These are phyloP conservation scores for Ectemnius continuus DNA, from an alignment of 2,888 invertebrate species.

Conservation along the genomic window DNA sequence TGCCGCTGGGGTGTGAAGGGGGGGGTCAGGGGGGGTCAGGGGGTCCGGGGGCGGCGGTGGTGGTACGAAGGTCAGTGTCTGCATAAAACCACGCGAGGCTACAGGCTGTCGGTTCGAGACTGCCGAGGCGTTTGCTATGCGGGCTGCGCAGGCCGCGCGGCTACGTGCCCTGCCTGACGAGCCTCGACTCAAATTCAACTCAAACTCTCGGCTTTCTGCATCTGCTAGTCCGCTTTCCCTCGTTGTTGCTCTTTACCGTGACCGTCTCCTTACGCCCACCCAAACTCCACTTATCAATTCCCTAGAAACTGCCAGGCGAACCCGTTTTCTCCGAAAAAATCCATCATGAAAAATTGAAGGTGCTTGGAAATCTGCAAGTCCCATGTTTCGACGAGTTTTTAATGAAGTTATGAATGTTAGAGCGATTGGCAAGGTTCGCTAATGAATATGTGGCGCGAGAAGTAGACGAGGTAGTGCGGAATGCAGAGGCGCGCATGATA, in stretches of 20 bases:
- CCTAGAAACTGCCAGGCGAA: too few species aligned
- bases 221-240: slow-evolving; percentile 68
- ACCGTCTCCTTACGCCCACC: slow-evolving; percentile 22
- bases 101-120: slow-evolving; percentile 66
- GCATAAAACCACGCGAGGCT: slow-evolving; percentile 75
- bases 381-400: too few species aligned
- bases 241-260: slow-evolving; percentile 34
- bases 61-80: slow-evolving; percentile 77
- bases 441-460: too few species aligned
- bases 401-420: too few species aligned
- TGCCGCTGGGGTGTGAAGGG: too few species aligned
- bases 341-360: too few species aligned
- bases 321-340: too few species aligned
- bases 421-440: too few species aligned
- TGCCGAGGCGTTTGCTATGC: slow-evolving; percentile 75
- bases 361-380: too few species aligned
- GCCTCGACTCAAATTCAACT: slow-evolving; percentile 76
- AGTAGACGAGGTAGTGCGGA: too few species aligned
- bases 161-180: slow-evolving; percentile 77
- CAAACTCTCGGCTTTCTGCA: slow-evolving; percentile 73
- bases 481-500: too few species aligned
- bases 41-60: slow-evolving; percentile 39
- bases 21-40: slow-evolving; percentile 27
- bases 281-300: slow-evolving; percentile 1
- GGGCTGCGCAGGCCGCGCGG: slow-evolving; percentile 73